Evolutionary conservation across 1,140 invertebrate genomes (phyloP), one percentile per base, ranked within the genome.

Genomic region (Latrodectus geometricus): DNA sequence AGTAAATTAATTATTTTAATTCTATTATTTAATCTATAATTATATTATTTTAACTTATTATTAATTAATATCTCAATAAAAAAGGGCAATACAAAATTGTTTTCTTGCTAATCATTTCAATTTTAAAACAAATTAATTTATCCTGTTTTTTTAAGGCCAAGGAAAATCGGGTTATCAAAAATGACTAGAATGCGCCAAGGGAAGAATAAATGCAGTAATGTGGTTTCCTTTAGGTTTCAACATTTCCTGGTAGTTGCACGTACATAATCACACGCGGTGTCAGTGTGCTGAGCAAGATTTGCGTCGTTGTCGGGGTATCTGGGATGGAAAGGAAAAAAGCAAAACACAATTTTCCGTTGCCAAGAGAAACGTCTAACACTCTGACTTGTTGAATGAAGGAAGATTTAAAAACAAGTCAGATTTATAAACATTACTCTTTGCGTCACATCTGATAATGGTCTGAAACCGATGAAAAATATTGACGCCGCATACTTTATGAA

Each of bases 221-320:
- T 15, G 50, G 48, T 17, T 61, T 61, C 49, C 15, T 61, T 68
- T 17, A 9, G 50, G 49, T 81, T 81, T 72, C 78, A 48, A 69
- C 78, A 81, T 72, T 81, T 81, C 78, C 68, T 81, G 50, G 78
- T 81, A 81, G 78, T 81, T 20, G 78, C 68, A 70, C 66, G 35
- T 65, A 48, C 20, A 49, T 54, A 81, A 81, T 54, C 65, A 72
- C 68, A 17, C 69, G 66, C 68, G 17, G 50, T 81, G 78, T 81
- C 78, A 81, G 66, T 81, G 77, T 68, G 77, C 77, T 79, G 77
- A 12, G 78, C 78, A 81, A 81, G 68, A 48, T 66, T 72, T n/a
- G 17, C 61, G 61, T 54, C 56, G 21, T 69, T 23, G 21, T 69
- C 21, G 14, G 52, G 48, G 54, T 70, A 66, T 69, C 66, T 81